Percentiles rank a stretch among this genome's conserved stretches.
Conservation (phyloP, 2,797 vertebrate species). For the Gymnodraco acuticeps region DNA sequence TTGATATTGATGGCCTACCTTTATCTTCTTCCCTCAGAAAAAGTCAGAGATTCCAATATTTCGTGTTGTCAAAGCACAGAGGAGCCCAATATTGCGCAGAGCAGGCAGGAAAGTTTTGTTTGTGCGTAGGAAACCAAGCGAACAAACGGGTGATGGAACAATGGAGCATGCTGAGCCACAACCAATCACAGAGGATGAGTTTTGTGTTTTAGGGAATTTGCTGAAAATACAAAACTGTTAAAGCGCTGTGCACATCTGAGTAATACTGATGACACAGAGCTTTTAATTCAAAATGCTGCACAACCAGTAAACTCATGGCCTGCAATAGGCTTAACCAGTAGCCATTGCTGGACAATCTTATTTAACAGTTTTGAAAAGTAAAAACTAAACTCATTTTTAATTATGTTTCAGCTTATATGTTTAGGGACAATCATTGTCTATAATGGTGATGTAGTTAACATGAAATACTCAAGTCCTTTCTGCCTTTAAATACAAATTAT, state of each 20-base stretch:
- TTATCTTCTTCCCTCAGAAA: constrained; percentile 60
- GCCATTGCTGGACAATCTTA: constrained; percentile 28
- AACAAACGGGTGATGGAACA: constrained; percentile 79
- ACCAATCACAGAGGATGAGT: constrained; percentile 82
- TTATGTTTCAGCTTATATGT: constrained; percentile 11
- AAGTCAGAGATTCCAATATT: constrained; percentile 74
- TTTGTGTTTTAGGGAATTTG: constrained; percentile 88
- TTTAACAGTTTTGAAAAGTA: constrained; percentile 24
- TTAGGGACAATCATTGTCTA: not conserved
- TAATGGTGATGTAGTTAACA: constrained; percentile 3
- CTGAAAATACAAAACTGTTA: constrained; percentile 89
- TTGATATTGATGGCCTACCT: constrained; percentile 73
- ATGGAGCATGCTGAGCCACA: constrained; percentile 74
- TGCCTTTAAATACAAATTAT: constrained; percentile 8
- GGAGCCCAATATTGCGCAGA: constrained; percentile 76
- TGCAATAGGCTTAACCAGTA: constrained; percentile 19
- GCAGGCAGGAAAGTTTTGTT: constrained; percentile 84
- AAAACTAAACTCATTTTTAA: constrained; percentile 9
- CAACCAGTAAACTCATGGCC: constrained; percentile 53
- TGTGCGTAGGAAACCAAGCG: constrained; percentile 76
- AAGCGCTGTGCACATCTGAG: constrained; percentile 72
- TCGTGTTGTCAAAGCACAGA: constrained; percentile 73
- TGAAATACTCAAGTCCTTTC: constrained; percentile 5
- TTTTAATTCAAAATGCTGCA: constrained; percentile 82
- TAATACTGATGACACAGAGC: constrained; percentile 85